Conservation (phyloP, 1,140 invertebrate species). For the Heliconius eleuchia region DNA sequence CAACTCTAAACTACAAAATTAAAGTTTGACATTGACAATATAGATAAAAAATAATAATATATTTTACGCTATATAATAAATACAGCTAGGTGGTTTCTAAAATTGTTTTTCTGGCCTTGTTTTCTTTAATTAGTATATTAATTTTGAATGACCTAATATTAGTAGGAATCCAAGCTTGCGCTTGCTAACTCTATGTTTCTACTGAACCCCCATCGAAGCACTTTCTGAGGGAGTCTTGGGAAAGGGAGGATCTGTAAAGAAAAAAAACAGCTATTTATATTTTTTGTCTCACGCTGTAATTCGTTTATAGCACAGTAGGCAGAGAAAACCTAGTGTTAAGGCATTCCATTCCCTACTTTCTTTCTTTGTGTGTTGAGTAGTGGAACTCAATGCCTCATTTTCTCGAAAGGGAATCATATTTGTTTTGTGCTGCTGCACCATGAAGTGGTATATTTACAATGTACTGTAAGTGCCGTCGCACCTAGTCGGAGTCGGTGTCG, state of each 20-base stretch:
- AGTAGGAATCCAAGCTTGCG: conserved; percentile 57
- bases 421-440: no score
- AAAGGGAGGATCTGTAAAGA: conserved; percentile 17
- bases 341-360: no score
- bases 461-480: neutral
- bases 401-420: no score
- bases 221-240: conserved; percentile 64
- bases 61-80: conserved; percentile 5
- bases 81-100: conserved; percentile 13
- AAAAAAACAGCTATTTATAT: neutral
- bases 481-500: conserved; percentile 67
- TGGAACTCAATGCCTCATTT: no score
- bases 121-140: conserved; percentile 5
- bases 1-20: neutral
- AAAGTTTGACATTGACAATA: neutral
- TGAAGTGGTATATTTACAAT: no score
- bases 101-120: conserved; percentile 12
- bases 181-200: conserved; percentile 21
- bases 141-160: conserved; percentile 57
- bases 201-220: conserved; percentile 68
- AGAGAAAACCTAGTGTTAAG: no score
- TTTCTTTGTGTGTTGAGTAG: no score
- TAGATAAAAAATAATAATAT: neutral
- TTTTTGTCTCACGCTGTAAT: neutral
- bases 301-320: neutral